Evolutionary conservation across 2,113 vertebrate species (phyloP).

Genomic region (Salvator merianae): DNA sequence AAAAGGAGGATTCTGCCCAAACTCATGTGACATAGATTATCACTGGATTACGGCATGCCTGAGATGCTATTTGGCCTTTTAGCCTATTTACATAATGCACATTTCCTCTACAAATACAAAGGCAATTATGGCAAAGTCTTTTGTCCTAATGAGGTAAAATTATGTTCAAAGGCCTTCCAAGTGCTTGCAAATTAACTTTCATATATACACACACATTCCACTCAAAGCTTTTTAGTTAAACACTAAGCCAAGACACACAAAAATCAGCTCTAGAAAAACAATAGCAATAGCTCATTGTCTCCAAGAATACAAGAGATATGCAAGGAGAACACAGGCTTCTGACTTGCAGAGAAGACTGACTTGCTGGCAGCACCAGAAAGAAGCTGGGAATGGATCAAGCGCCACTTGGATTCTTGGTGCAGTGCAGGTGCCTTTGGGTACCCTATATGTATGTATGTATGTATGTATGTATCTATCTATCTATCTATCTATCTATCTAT

Average conservation of each 20-base stretch:
- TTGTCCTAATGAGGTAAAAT: slow-evolving; percentile 32
- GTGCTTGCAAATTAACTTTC: slow-evolving; percentile 50
- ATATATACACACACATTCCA: slow-evolving; percentile 53
- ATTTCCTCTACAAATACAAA: slow-evolving; percentile 59
- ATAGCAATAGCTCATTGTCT: slow-evolving; percentile 39
- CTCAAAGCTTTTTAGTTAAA: slow-evolving; percentile 47
- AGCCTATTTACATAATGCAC: slow-evolving; percentile 48
- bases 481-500: no score
- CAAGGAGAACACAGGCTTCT: slow-evolving; percentile 20
- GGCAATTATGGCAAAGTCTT: slow-evolving; percentile 48
- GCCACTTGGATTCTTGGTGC: neutral
- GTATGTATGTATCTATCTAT: no score
- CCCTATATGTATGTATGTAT: no score
- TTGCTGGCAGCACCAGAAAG: neutral
- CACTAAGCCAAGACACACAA: slow-evolving; percentile 25
- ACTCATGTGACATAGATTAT: slow-evolving; percentile 50
- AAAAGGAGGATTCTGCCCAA: slow-evolving; percentile 52
- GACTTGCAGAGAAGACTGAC: slow-evolving; percentile 6
- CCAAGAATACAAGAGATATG: slow-evolving; percentile 12
- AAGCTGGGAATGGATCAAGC: neutral
- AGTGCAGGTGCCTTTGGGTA: no score
- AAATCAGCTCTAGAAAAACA: slow-evolving; percentile 24
- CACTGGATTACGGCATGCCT: slow-evolving; percentile 59
- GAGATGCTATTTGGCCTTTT: slow-evolving; percentile 56
- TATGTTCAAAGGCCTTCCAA: slow-evolving; percentile 50